Evolutionary conservation across 2,888 invertebrate genomes (phyloP).

Genomic region (Desoria tigrina): DNA sequence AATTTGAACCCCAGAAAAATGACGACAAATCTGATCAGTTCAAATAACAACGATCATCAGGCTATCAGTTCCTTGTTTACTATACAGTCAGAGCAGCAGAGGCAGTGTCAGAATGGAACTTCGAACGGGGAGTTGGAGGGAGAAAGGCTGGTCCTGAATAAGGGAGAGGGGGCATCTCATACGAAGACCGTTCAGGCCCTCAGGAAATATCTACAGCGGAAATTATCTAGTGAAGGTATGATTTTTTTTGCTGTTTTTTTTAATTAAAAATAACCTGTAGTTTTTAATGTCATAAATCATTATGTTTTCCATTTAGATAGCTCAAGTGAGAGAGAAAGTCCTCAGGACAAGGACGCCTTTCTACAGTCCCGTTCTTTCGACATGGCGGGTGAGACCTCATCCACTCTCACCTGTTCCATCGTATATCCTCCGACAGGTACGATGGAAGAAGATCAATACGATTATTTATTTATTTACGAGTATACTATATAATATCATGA

Average conservation of each 20-base stretch:
- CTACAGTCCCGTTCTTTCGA: neutral
- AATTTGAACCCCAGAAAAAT: too few relatives aligned
- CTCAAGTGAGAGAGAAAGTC: conserved; percentile 21
- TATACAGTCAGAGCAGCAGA: too few relatives aligned
- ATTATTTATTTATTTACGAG: neutral
- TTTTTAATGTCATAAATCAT: neutral
- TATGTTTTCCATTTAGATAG: neutral
- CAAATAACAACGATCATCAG: conserved; percentile 18
- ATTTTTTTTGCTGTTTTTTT: conserved; percentile 1
- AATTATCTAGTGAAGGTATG: conserved; percentile 41
- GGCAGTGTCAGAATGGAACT: too few relatives aligned
- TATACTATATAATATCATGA: too few relatives aligned
- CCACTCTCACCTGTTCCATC: conserved; percentile 19
- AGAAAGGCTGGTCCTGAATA: too few relatives aligned
- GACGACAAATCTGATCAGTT: too few relatives aligned
- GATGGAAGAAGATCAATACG: neutral
- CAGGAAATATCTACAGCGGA: conserved; percentile 34
- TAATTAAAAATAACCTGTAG: neutral
- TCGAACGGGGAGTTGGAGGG: too few relatives aligned
- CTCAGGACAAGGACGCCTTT: conserved; percentile 3
- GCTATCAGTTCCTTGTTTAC: too few relatives aligned
- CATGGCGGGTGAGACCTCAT: neutral
- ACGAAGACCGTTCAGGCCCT: conserved; percentile 37
- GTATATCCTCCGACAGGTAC: conserved; percentile 10
- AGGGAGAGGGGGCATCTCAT: conserved; percentile 19